Evolutionary conservation across 2,797 vertebrate genomes (phyloP).

Genomic region (Sebastes itinus): DNA sequence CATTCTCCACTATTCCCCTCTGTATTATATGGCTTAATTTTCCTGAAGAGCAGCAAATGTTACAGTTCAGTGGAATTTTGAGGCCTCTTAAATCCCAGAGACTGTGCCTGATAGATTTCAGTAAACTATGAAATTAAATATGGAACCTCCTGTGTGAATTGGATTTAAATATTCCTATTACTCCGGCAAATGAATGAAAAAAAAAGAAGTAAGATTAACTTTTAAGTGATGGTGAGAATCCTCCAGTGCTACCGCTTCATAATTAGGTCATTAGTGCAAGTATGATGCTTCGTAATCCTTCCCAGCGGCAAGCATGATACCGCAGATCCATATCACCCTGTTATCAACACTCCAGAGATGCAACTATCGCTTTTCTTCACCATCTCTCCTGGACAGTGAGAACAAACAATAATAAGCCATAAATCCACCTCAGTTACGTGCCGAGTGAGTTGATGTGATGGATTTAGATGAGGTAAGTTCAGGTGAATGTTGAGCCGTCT

Average conservation of each 20-base stretch:
- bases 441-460: conserved; percentile 22
- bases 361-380: conserved; percentile 14
- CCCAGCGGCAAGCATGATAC: conserved; percentile 49
- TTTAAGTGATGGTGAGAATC: conserved; percentile 76
- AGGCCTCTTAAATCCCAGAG: conserved; percentile 71
- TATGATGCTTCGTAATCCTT: conserved; percentile 68
- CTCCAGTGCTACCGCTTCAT: conserved; percentile 59
- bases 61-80: conserved; percentile 71
- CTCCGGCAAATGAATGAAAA: conserved; percentile 58
- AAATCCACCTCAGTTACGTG: conserved; percentile 33
- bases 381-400: conserved; percentile 31
- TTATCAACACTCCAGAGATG: conserved; percentile 47
- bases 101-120: conserved; percentile 67
- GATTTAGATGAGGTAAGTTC: conserved; percentile 25
- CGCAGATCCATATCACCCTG: conserved; percentile 58
- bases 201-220: conserved; percentile 68
- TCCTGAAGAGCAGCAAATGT: conserved; percentile 73
- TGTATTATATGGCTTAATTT: conserved; percentile 69
- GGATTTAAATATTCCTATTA: conserved; percentile 76
- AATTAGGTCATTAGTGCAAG: conserved; percentile 77
- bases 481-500: conserved; percentile 9
- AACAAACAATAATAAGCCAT: conserved; percentile 55
- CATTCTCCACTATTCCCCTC: conserved; percentile 30
- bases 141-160: conserved; percentile 68
- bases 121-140: conserved; percentile 80